A percentile compares a stretch with the other conserved stretches of the same genome.
phyloP scores from a whole-genome alignment of 2,113 vertebrate genomes.

The Ciconia stormi region DNA sequence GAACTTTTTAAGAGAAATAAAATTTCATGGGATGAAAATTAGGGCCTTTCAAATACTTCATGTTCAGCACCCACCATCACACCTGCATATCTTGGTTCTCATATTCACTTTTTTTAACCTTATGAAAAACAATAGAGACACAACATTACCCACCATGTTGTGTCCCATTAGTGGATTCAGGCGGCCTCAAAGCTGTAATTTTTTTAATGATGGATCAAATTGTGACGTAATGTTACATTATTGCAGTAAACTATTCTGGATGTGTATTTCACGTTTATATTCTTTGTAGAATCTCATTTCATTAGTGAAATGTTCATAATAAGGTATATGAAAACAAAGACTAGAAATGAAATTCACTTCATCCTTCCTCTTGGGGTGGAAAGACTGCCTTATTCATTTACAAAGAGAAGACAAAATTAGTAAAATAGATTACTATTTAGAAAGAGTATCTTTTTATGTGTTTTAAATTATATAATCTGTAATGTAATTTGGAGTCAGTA shows the following conservation, averaged over 20 bases:
- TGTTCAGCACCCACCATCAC: neutral
- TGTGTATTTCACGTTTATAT: neutral
- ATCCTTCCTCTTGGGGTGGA: neutral
- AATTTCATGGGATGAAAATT: neutral
- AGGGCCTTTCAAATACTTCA: neutral
- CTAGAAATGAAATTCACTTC: neutral
- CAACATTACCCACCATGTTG: neutral
- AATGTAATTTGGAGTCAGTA: neutral
- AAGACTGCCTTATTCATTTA: neutral
- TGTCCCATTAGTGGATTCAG: neutral
- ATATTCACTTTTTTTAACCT: neutral
- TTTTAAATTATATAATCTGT: neutral
- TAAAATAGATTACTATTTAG: neutral
- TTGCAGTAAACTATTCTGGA: neutral
- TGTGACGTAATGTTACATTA: neutral
- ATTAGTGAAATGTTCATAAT: neutral
- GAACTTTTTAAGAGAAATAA: neutral
- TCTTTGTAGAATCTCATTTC: neutral
- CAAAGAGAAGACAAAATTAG: neutral
- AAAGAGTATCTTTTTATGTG: neutral
- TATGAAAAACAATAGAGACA: neutral
- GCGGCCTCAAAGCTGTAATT: neutral
- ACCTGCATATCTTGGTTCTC: neutral
- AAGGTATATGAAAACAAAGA: neutral
- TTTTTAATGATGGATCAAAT: neutral